Conservation (phyloP, 2,797 vertebrate species). For the Sciaenops ocellatus region DNA sequence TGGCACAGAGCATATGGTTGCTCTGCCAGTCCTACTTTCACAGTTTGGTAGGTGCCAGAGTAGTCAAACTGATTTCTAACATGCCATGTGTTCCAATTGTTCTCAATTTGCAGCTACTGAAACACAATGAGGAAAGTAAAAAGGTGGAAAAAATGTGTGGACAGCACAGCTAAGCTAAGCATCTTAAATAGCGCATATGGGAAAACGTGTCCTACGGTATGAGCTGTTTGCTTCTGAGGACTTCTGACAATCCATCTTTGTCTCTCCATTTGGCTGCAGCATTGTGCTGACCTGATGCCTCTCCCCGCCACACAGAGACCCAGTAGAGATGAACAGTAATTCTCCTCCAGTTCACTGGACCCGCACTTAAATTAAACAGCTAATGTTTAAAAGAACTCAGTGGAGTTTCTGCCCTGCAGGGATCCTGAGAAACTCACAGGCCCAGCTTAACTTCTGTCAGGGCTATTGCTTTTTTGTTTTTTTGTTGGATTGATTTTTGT, state of each 20-base stretch:
- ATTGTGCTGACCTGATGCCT: slow-evolving; percentile 71
- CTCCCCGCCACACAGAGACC: slow-evolving; percentile 50
- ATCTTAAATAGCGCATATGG: slow-evolving; percentile 58
- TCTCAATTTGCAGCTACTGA: slow-evolving; percentile 62
- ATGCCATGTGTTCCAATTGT: slow-evolving; percentile 73
- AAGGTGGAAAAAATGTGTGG: slow-evolving; percentile 15
- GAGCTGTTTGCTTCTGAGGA: slow-evolving; percentile 46
- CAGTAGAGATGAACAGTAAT: slow-evolving; percentile 63
- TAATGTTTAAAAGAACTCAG: slow-evolving; percentile 77
- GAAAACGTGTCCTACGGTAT: slow-evolving; percentile 42
- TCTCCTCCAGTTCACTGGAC: slow-evolving; percentile 71
- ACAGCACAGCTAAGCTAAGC: slow-evolving; percentile 57
- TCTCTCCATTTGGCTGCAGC: slow-evolving; percentile 51
- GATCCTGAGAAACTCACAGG: slow-evolving; percentile 57
- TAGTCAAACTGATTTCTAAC: slow-evolving; percentile 73
- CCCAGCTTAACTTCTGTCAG: slow-evolving; percentile 65
- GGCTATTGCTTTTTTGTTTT: slow-evolving; percentile 37
- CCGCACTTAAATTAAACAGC: slow-evolving; percentile 77
- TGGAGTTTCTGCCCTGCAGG: slow-evolving; percentile 59
- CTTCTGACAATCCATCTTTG: slow-evolving; percentile 55
- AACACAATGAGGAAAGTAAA: slow-evolving; percentile 44
- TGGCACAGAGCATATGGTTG: slow-evolving; percentile 73
- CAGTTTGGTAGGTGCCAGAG: slow-evolving; percentile 70
- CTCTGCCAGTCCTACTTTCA: slow-evolving; percentile 77
- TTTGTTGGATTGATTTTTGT: slow-evolving; percentile 73